Evolutionary conservation across 2,113 vertebrate species (phyloP).

Genomic region (Neotoma lepida): DNA sequence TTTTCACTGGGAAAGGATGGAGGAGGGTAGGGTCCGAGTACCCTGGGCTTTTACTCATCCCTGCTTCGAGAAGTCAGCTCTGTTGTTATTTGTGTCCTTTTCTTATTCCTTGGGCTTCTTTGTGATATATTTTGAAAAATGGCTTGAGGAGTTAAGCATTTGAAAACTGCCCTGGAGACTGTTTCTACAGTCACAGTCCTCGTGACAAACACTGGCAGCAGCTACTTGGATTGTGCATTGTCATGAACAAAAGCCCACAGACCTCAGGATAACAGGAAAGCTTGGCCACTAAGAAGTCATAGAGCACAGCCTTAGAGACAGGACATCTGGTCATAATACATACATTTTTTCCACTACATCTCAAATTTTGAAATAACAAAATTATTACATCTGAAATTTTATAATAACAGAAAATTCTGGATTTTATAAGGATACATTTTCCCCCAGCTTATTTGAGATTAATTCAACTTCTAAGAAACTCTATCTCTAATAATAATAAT

Average conservation of each 20-base stretch:
- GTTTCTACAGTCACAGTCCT: neutral
- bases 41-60: neutral
- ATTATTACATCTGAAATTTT: no score
- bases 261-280: neutral
- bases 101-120: conserved; percentile 20
- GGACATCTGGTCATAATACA: neutral
- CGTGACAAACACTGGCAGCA: neutral
- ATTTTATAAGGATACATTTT: neutral
- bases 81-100: neutral
- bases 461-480: conserved; percentile 43
- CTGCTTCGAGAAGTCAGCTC: neutral
- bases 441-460: conserved; percentile 12
- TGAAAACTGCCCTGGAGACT: neutral
- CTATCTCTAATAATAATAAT: conserved; percentile 30
- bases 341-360: conserved; percentile 15
- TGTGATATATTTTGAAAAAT: neutral
- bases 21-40: fast-evolving
- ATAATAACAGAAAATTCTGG: neutral
- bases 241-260: neutral
- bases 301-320: neutral
- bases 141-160: neutral
- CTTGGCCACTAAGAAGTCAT: neutral
- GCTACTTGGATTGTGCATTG: neutral
- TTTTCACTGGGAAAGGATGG: neutral
- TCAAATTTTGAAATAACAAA: no score